These are phyloP conservation scores for Drosophila virilis DNA, from an alignment of 1,140 invertebrate genomes.

Conservation along the genomic window DNA sequence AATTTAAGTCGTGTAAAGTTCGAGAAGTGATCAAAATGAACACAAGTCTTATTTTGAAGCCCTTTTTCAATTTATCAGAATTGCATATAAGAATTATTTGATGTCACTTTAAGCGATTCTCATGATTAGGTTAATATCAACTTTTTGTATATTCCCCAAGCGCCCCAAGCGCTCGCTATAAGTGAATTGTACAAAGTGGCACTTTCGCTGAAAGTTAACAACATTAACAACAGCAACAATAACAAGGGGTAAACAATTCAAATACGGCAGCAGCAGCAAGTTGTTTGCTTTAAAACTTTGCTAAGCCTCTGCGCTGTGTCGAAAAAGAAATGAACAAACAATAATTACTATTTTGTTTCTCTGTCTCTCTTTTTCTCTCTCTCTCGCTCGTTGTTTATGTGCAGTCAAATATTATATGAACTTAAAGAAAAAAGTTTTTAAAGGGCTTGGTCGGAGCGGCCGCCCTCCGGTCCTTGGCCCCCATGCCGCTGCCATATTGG, in stretches of 20 bases:
- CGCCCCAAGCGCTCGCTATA: conserved; percentile 34
- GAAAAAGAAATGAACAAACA: conserved; percentile 53
- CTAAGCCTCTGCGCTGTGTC: conserved; percentile 9
- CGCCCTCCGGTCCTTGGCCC: conserved; percentile 1
- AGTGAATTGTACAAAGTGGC: conserved; percentile 70
- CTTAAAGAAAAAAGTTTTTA: conserved; percentile 55
- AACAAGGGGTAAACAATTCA: conserved; percentile 42
- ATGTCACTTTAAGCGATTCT: conserved; percentile 27
- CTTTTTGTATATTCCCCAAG: conserved; percentile 1
- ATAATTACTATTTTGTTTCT: conserved; percentile 59
- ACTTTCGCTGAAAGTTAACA: conserved; percentile 73
- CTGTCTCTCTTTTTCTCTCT: conserved; percentile 36
- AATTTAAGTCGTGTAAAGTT: neutral
- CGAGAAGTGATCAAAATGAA: too few relatives aligned
- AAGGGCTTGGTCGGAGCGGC: conserved; percentile 8
- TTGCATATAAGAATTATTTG: neutral
- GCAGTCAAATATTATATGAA: conserved; percentile 35
- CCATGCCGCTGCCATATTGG: conserved; percentile 39
- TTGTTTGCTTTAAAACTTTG: conserved; percentile 26
- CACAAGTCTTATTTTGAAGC: neutral
- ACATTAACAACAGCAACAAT: conserved; percentile 51
- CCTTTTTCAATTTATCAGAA: neutral
- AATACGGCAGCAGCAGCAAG: conserved; percentile 46
- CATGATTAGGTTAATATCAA: conserved; percentile 13
- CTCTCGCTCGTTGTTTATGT: conserved; percentile 10